A percentile compares a stretch with the other conserved stretches of the same genome.
Conservation (phyloP, 2,113 vertebrate genomes). For the Montifringilla adamsi region DNA sequence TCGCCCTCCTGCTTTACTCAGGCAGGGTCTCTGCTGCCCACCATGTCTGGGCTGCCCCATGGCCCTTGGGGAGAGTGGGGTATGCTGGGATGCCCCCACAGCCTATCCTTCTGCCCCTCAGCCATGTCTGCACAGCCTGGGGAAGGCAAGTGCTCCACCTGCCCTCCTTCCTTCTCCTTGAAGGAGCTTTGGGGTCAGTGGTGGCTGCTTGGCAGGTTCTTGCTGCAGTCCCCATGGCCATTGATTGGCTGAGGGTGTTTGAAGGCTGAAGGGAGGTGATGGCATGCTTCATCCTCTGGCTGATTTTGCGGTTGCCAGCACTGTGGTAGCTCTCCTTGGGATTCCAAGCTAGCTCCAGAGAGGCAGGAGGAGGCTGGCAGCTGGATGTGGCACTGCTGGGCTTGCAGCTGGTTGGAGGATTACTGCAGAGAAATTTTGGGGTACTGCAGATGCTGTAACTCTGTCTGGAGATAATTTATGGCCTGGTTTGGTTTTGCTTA, state of each 20-base stretch:
- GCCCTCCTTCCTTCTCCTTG: background rate
- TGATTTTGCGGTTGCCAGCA: background rate
- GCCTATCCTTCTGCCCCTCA: background rate
- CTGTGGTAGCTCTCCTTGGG: background rate
- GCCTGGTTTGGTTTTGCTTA: background rate
- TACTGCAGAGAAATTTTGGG: background rate
- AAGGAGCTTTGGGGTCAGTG: background rate
- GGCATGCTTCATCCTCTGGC: background rate
- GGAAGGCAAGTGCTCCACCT: background rate
- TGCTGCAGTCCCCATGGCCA: background rate
- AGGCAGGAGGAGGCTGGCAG: background rate
- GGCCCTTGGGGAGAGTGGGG: background rate
- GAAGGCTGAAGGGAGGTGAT: background rate
- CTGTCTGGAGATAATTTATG: background rate
- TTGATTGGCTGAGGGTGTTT: background rate
- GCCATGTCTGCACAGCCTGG: accelerated
- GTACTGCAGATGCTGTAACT: background rate
- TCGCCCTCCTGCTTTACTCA: background rate
- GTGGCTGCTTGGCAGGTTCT: background rate
- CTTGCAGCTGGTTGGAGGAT: background rate
- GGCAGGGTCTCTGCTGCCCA: background rate
- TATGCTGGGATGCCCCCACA: background rate
- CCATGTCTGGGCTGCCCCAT: accelerated
- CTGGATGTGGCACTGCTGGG: background rate
- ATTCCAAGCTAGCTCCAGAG: background rate